A percentile compares a stretch with the other conserved stretches of the same genome.
Evolutionary conservation across 1,140 invertebrate genomes (phyloP).

Genomic region (Hylaeus anthracinus): DNA sequence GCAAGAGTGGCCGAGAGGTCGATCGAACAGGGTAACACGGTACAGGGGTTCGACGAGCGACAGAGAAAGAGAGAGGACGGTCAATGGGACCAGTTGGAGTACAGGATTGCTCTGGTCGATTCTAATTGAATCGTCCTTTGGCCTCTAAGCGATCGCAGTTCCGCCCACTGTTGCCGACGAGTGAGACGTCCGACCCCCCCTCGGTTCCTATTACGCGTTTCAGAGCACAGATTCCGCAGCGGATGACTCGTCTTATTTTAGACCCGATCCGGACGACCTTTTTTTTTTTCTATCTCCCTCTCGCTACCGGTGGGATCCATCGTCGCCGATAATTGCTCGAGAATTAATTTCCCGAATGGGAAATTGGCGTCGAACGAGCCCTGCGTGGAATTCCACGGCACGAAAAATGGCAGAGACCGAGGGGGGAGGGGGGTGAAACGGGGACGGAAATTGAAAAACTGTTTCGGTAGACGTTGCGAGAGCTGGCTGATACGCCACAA

Average conservation of each 20-base stretch:
- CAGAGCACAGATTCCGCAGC: slow-evolving; percentile 31
- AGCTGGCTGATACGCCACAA: too few species aligned
- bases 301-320: not conserved
- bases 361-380: slow-evolving; percentile 5
- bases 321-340: slow-evolving; percentile 34
- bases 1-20: slow-evolving; percentile 41
- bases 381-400: not conserved
- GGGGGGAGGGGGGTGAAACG: not conserved
- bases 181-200: slow-evolving; percentile 56
- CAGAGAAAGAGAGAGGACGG: slow-evolving; percentile 32
- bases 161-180: slow-evolving; percentile 59
- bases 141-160: slow-evolving; percentile 67
- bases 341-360: slow-evolving; percentile 37
- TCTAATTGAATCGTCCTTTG: slow-evolving; percentile 73
- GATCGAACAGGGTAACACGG: slow-evolving; percentile 51
- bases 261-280: slow-evolving; percentile 22
- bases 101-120: slow-evolving; percentile 68
- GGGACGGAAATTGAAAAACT: not conserved
- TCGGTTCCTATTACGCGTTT: slow-evolving; percentile 59
- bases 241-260: slow-evolving; percentile 56
- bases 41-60: slow-evolving; percentile 3
- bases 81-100: slow-evolving; percentile 59
- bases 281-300: not conserved
- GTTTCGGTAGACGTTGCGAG: not conserved
- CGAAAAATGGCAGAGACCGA: not conserved